Evolutionary conservation across 2,113 vertebrate species (phyloP), one percentile per base, ranked within the genome.

Genomic region (Apus apus): DNA sequence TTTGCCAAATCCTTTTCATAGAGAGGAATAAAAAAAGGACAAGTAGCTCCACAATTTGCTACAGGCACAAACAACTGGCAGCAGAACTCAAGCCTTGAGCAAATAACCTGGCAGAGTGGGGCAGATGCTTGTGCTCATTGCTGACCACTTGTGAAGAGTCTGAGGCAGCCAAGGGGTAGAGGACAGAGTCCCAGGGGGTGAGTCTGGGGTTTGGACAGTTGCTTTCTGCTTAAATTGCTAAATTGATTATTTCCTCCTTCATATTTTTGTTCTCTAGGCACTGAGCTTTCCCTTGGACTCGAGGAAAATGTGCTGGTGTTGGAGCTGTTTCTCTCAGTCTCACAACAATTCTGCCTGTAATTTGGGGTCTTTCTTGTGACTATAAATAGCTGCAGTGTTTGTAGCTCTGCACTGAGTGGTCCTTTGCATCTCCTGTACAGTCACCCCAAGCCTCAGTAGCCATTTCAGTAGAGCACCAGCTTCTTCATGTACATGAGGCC

Each of bases 401-500:
- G 62, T 32, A 51, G 70, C 36, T n/a, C 56, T 64, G 62, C 70
- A 45, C 58, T 23, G 18, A 45, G 26, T 3, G 2, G 32, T 29
- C 36, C 43, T 56, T 38, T 15, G 40, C 32, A 22, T 36, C 64
- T 68, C 34, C 20, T 34, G 18, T 11, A 19, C 2, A 3, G 18
- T 27, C 36, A 22, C 51, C 45, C 60, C 18, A 4, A 45, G 32
- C 45, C n/a, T 36, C 36, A 29, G 54, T 61, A 54, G 36, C 36
- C 11, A 1, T 60, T 65, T 51, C 26, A 9, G 54, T 34, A 43
- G 18, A 50, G 30, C 40, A 22, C 43, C 58, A 17, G 67, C 57
- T 34, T 6, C 57, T 58, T 23, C 11, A 8, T 2, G 16, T 7
- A 15, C 21, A 3, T 2, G 0, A 11, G 53, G 45, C n/a, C 32